Evolutionary conservation across 2,888 invertebrate genomes (phyloP), one percentile per base, ranked within the genome.

Genomic region (Plemyria rubiginata): DNA sequence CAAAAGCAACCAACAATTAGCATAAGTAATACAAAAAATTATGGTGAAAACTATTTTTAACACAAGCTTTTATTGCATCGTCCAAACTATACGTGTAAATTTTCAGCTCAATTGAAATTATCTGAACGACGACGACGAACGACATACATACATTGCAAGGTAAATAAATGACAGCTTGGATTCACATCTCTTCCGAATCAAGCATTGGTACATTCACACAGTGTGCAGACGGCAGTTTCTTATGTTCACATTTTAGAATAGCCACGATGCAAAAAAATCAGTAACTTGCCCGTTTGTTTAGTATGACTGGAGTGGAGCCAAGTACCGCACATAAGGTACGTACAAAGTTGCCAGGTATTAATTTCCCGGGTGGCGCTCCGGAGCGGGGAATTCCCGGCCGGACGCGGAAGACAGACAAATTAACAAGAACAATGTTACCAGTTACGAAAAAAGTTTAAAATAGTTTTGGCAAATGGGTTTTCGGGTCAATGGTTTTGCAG

Each of bases 291-390:
- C 29, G 43, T 50, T 60, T 49, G 56, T 64, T 49, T 48, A 53
- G 53, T 45, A 64, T 50, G 48, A 56, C 28, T 66, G 61, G 55
- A 58, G 40, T 40, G 52, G 48, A 52, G 67, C 64, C 56, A 70
- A 66, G 74, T 74, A 40, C 54, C 69, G 15, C 8, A 75, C 49
- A 52, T 46, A 51, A 41, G 58, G 52, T 71, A 71, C 70, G 73
- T 71, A 73, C 72, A 75, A 83, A 82, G 80, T 84, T 81, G 70
- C 71, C 79, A 75, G 82, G 79, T 79, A 79, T 79, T 84, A 83
- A 84, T 85, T 82, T 83, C 81, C 85, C 81, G 76, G 68, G 72
- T 81, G 79, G 78, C 77, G 67, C 66, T 28, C 32, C 36, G 62
- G 45, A 56, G 66, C 75, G 72, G 75, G 70, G 71, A 79, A 79